Conservation (phyloP, 2,113 vertebrate genomes). For the Tyto alba region DNA sequence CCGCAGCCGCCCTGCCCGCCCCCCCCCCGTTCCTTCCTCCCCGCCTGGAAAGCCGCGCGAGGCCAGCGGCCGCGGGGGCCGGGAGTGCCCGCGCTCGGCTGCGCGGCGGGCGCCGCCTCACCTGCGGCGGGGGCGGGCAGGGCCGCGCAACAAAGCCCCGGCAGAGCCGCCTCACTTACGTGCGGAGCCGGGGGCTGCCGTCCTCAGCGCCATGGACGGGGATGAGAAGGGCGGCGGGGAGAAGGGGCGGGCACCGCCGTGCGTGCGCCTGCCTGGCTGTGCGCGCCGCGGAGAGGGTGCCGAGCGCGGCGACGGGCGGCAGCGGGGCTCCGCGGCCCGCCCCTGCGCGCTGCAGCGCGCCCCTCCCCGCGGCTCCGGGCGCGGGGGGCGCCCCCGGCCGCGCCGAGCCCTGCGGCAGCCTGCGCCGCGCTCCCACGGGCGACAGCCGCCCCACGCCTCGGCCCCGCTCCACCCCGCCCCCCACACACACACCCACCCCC, state of each 20-base stretch:
- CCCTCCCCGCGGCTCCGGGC: not conserved
- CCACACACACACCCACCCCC: too few species aligned
- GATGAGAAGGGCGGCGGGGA: not conserved
- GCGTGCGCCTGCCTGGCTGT: not conserved
- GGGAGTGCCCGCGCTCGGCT: not conserved
- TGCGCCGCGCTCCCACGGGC: not conserved
- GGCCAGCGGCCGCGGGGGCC: too few species aligned
- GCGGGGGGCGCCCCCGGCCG: not conserved
- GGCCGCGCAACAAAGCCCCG: not conserved
- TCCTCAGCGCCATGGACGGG: slow-evolving; percentile 7
- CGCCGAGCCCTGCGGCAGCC: not conserved
- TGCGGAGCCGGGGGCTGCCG: slow-evolving; percentile 39
- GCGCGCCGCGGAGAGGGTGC: not conserved
- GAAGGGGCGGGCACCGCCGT: not conserved
- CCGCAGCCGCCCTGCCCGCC: not conserved
- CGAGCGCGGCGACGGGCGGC: not conserved
- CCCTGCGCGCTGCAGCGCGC: not conserved
- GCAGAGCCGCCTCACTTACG: slow-evolving; percentile 45
- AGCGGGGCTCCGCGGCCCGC: not conserved
- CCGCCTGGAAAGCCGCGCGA: not conserved
- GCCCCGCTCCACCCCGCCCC: not conserved
- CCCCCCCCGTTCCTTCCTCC: too few species aligned
- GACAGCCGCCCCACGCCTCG: not conserved
- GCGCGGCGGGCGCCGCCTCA: not conserved
- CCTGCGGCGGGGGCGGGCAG: not conserved